phyloP scores from a whole-genome alignment of 1,140 invertebrate species.

The Drosophila lacteicornis region DNA sequence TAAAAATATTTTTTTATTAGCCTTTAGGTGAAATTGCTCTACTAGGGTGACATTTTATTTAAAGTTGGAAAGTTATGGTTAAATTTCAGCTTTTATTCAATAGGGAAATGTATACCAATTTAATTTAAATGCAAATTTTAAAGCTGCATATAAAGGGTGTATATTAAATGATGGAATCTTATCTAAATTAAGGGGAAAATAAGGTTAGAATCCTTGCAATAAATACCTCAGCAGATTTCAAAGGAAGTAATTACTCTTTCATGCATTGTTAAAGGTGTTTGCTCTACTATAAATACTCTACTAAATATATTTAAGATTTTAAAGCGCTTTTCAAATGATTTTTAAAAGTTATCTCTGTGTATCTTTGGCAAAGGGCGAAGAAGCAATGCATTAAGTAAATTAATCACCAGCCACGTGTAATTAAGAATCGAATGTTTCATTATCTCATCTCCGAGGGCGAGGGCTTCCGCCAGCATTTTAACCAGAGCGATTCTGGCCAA shows the following conservation, averaged over 20 bases:
- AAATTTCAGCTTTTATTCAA: background rate
- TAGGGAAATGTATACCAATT: background rate
- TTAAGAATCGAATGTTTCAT: conserved; percentile 57
- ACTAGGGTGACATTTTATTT: background rate
- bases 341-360: background rate
- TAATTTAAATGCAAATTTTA: background rate
- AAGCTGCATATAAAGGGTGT: background rate
- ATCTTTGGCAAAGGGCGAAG: background rate
- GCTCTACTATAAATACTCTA: too few species aligned
- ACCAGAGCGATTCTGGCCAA: conserved; percentile 6
- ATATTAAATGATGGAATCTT: background rate
- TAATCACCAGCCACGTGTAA: conserved; percentile 43
- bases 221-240: too few species aligned
- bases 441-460: conserved; percentile 12
- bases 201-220: too few species aligned
- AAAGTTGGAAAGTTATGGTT: background rate
- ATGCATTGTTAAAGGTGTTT: background rate
- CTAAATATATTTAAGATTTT: background rate
- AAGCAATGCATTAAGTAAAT: conserved; percentile 34
- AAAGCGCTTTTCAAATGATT: background rate
- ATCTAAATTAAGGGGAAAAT: too few species aligned
- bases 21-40: background rate
- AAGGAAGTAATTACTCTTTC: too few species aligned
- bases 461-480: conserved; percentile 4
- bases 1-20: background rate